Conservation (phyloP, 2,888 invertebrate genomes). For the Crepidodera aurea region DNA sequence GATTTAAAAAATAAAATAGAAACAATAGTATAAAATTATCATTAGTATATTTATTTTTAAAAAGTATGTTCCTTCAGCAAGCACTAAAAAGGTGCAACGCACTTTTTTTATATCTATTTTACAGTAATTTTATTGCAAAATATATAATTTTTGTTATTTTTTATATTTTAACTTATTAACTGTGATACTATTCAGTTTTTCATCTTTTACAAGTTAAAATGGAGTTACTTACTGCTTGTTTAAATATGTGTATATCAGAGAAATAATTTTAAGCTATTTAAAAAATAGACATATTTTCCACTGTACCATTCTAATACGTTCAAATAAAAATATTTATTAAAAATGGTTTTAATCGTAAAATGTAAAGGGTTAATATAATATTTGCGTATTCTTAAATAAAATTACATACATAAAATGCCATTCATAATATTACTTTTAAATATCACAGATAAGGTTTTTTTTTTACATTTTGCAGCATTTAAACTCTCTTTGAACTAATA, state of each 20-base stretch:
- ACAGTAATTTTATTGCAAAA: too few relatives aligned
- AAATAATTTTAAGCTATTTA: too few relatives aligned
- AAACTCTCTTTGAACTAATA: constrained; percentile 54
- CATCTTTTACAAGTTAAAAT: not conserved
- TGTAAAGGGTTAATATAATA: not conserved
- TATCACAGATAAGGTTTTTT: not conserved
- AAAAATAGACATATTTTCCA: too few relatives aligned
- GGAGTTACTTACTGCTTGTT: not conserved
- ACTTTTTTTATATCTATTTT: not conserved
- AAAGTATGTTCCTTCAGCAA: not conserved
- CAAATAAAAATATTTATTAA: not conserved
- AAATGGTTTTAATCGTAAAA: not conserved
- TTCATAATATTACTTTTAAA: not conserved
- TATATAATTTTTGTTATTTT: not conserved
- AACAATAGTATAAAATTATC: constrained; percentile 62
- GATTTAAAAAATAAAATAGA: constrained; percentile 68
- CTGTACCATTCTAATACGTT: not conserved
- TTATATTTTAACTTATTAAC: not conserved
- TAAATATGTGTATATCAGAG: not conserved
- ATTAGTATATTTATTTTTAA: not conserved
- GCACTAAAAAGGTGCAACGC: not conserved
- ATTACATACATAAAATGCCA: not conserved
- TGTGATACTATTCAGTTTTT: not conserved
- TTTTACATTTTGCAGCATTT: constrained; percentile 47
- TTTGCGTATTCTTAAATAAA: not conserved